Evolutionary conservation across 2,888 invertebrate species (phyloP), one percentile per base, ranked within the genome.

Genomic region (Acanthosepion esculentum): DNA sequence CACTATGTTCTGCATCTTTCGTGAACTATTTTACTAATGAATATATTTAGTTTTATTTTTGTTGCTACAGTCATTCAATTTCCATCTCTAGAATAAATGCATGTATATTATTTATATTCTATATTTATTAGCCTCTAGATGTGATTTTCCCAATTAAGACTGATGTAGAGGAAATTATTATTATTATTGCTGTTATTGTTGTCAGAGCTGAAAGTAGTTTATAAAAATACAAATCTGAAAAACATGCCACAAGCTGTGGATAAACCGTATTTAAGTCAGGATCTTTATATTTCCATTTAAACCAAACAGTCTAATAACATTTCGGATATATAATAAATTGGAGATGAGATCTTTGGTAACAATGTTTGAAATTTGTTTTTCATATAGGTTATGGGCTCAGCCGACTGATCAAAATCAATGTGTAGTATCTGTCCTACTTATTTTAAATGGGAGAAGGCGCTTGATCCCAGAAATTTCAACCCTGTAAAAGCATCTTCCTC

Each of bases 11-110:
- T 15, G 12, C n/a, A 33, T 78, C 18, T 78, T 78, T 78, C 33
- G 15, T 15, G 3, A 78, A 33, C 78, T 33, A 78, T 78, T 78
- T 18, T 33, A 78, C 78, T 15, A 78, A 78, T 78, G 78, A 78
- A 78, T n/a, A n/a, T 78, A n/a, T 78, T n/a, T 78, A 78, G n/a
- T n/a, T 78, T 78, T 78, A n/a, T n/a, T 78, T n/a, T n/a, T 78
- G n/a, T 78, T 78, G 64, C 29, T 64, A 26, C n/a, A 78, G n/a
- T 78, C 78, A 78, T 78, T n/a, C 78, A 78, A 78, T 78, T 78
- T n/a, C n/a, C n/a, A 78, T 12, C n/a, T n/a, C 12, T n/a, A 33
- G n/a, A 78, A 78, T 78, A 78, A 78, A 78, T 10, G n/a, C n/a
- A 78, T 50, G 15, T 50, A 50, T 64, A 64, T 64, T 78, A 78